Evolutionary conservation across 2,113 vertebrate genomes (phyloP), one percentile per base, ranked within the genome.

Genomic region (Chascanopsetta lugubris): DNA sequence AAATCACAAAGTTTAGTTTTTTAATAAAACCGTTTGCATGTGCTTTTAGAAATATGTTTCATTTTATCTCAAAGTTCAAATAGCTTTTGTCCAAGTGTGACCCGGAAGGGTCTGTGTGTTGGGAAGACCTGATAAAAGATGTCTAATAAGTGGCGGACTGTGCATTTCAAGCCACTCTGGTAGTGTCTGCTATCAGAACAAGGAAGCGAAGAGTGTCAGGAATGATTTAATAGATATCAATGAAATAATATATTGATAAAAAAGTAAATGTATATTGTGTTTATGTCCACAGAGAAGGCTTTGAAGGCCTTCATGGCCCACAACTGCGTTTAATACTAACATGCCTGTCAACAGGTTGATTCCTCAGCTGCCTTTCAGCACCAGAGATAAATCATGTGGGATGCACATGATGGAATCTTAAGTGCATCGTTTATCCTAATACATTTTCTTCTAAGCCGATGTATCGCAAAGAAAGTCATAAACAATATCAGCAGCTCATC

Each of bases 11-110:
- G 47, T 67, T 62, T 72, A 56, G n/a, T n/a, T n/a, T 49, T 72
- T 66, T 72, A 62, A 81, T 73, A 53, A 79, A 79, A 86, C 48
- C 10, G 38, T 72, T 77, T 53, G 46, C 22, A 43, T 36, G 2
- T 72, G 76, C 59, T 46, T 42, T 25, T 61, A 69, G 36, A 87
- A 86, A 85, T 74, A 71, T 85, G 79, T 79, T 83, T 85, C 26
- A 13, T 53, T 87, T 88, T 78, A 84, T 67, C 32, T 56, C 21
- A 61, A 64, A 59, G 67, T 68, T 79, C 67, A 74, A 5, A 21
- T 15, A 62, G 54, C 3, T 3, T 69, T 21, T 47, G 29, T 57
- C 60, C 59, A 65, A 74, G 48, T 49, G 62, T 67, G 62, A 29
- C 56, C 7, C 27, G 55, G 34, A 27, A 53, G 7, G 51, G 53